Base-by-base conservation (phyloP, 2,113 vertebrate genomes). In the Melospiza georgiana region DNA sequence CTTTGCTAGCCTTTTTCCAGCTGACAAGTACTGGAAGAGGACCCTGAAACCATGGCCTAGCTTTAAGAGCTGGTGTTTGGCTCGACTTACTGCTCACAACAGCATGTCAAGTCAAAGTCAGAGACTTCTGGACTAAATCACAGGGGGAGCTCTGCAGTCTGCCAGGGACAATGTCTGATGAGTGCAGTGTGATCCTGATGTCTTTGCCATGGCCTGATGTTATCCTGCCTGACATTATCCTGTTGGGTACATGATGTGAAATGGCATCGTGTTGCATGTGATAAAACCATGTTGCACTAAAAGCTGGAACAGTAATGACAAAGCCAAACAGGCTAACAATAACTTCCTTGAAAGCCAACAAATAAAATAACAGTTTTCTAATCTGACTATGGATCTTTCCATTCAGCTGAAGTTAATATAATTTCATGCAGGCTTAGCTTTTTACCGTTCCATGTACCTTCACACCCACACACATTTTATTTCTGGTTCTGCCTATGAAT, bases 401-500 rank as follows among this genome's bases (percentile, higher is more conserved):
- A 58, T 80, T 66, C 37, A 69, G 54, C 25, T 88, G 51, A 88
- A 84, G 31, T 86, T 77, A 85, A 76, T 86, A 54, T 58, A 54
- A 92, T 88, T 88, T 95, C 59, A 84, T 46, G 71, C 43, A 90
- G 65, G 30, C 46, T 85, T 93, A 67, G 46, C 20, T 83, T 90
- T 93, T 90, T 49, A 52, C 49, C 3, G 0, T 75, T 68, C 14
- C 41, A 23, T 3, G 18, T 66, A 92, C 84, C 93, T 96, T 84
- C 59, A 84, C 43, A 5, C 92, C 75, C 92, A 75, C 90, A 41
- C 71, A 55, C 8, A 35, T 41, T 93, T 88, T 96, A 90, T 96
- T 97, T 92, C 90, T 94, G 55, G 54, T 86, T 86, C 86, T 92
- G 48, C 59, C 57, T 49, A 77, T 84, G 72, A 92, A 90, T 94